Base-by-base conservation (phyloP, 2,113 vertebrate species). In the Tautogolabrus adspersus region DNA sequence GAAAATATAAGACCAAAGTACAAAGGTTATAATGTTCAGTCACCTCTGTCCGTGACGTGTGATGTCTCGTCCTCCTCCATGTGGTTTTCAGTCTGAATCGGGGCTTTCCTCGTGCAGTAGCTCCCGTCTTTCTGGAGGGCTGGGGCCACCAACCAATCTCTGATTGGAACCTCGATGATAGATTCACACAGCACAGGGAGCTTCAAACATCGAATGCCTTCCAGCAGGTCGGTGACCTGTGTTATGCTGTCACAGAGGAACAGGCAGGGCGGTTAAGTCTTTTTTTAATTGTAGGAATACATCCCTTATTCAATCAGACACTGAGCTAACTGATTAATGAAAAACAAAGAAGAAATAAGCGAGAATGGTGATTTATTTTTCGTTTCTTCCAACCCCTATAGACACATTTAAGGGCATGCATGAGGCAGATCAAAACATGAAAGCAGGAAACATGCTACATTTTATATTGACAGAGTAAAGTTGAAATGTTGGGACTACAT, bases 141-240 rank as follows among this genome's bases (percentile, higher is more conserved):
- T 10, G 96, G 94, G 2, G 88, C 77, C 65, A 98, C 90, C 85
- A 96, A 16, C 97, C 98, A 99, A 8, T 96, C 93, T 72, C 94
- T 94, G 15, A 95, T 49, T 10, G 93, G 94, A 57, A 97, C 94
- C 81, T 98, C 96, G 0, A 94, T 62, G 87, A 97, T 91, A 64
- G 74, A 94, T 83, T 98, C 97, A 88, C 96, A 98, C 38, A 93
- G 67, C 30, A 98, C 85, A 46, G 94, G 92, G 52, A 97, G 90
- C 11, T 70, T 75, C 54, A 80, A 89, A 62, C 87, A 94, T 38
- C 89, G 94, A 57, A 98, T 87, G 56, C 93, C 95, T 80, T 98
- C 96, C 89, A 98, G 83, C 69, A 98, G 91, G 72, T 96, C 95
- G 46, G 95, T 88, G 79, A 97, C 95, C 95, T 98, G 96, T 9